These are phyloP conservation scores for Gracilinanus agilis DNA, from an alignment of 2,113 vertebrate genomes.

Conservation along the genomic window DNA sequence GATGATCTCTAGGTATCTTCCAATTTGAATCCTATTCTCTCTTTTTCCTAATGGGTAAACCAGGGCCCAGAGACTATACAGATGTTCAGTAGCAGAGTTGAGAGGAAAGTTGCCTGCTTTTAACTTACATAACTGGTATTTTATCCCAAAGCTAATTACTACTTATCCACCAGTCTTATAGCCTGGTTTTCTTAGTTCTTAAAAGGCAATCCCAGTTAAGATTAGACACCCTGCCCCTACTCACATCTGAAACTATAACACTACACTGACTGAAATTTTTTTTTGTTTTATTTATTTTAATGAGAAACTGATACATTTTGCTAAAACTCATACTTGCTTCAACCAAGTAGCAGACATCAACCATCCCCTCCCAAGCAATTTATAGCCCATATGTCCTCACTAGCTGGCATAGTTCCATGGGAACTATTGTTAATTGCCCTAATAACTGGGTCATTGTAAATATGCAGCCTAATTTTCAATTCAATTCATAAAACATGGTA, in stretches of 20 bases:
- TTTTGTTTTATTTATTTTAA: too few relatives aligned
- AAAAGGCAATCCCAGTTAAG: neutral
- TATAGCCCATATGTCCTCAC: neutral
- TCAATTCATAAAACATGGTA: neutral
- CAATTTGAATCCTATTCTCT: too few relatives aligned
- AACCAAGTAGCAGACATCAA: neutral
- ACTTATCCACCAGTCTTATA: neutral
- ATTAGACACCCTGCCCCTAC: neutral
- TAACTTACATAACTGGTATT: neutral
- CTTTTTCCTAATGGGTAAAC: neutral
- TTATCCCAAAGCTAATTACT: neutral
- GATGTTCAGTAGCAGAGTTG: neutral
- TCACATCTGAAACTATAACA: neutral
- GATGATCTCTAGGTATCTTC: too few relatives aligned
- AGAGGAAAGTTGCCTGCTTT: neutral
- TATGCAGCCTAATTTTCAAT: neutral
- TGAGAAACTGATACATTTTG: neutral
- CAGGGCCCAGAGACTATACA: neutral
- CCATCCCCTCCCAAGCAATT: accelerated
- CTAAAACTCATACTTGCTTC: neutral
- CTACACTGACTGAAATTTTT: neutral
- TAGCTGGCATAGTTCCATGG: neutral
- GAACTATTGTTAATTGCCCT: neutral
- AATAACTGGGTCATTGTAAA: neutral
- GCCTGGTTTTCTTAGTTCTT: neutral